phyloP scores from a whole-genome alignment of 1,140 invertebrate species.

The Varroa destructor region DNA sequence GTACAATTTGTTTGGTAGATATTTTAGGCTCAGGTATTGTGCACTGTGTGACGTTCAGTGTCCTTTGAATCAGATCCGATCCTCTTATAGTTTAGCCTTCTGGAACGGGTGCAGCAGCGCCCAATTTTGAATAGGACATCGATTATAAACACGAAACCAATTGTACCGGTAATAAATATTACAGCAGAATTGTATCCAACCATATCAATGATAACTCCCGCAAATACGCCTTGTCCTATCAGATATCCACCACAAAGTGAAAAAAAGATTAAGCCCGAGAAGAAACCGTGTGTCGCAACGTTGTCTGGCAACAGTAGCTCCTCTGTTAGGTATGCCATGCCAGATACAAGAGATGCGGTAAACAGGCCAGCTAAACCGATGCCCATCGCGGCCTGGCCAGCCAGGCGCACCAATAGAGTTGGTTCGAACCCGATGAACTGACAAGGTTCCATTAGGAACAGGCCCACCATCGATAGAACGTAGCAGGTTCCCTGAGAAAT shows the following conservation, averaged over 20 bases:
- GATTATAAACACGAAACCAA: not conserved
- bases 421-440: not conserved
- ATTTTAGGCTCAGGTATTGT: too few relatives aligned
- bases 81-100: too few relatives aligned
- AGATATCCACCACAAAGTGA: conserved; percentile 5
- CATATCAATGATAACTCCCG: not conserved
- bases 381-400: conserved; percentile 3
- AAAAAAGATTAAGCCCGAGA: conserved; percentile 11
- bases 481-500: not conserved
- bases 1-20: too few relatives aligned
- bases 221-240: not conserved
- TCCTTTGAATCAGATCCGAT: too few relatives aligned
- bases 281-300: conserved; percentile 5
- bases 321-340: not conserved
- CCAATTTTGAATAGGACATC: not conserved
- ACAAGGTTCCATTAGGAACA: conserved; percentile 12
- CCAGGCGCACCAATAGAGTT: not conserved
- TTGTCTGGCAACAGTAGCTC: not conserved
- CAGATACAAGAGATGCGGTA: not conserved
- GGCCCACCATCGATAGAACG: not conserved
- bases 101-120: too few relatives aligned
- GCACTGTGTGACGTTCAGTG: too few relatives aligned
- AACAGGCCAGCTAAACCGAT: conserved; percentile 14
- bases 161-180: not conserved
- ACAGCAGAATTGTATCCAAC: not conserved